Evolutionary conservation across 2,797 vertebrate genomes (phyloP), one percentile per base, ranked within the genome.

Genomic region (Chelon auratus): DNA sequence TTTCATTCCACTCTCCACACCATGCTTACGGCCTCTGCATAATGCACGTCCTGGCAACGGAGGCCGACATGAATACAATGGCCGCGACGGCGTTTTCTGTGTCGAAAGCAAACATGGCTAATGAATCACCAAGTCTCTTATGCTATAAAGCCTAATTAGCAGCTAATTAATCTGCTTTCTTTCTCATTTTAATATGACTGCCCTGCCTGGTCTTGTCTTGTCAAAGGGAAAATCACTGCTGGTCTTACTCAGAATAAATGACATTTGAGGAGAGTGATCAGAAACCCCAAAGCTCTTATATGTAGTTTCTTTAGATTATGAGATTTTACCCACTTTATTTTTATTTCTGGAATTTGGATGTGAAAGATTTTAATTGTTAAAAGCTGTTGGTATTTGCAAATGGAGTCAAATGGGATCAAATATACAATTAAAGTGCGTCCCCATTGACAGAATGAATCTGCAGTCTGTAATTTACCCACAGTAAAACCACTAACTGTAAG

Each of bases 101-200:
- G 58, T 65, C 9, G 9, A 55, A 72, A 57, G 62, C 68, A 77
- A 80, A 76, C 66, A 51, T 13, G 43, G 60, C 67, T 78, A 82
- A 87, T 87, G 81, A 88, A 69, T 84, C 63, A 59, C 43, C 14
- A 22, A 60, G 68, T 68, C 47, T 68, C 61, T 75, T 24, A 68
- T 20, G 7, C 39, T 33, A 33, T 33, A 33, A 33, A 62, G 37
- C 74, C 74, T 86, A 81, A 87, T 86, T 89, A 87, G 78, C 56
- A 74, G 39, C 33, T 76, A 78, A 87, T 87, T 83, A 85, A 83
- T 63, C 66, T 50, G 33, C 8, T 61, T 68, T 37, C 60, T 64
- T 20, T 71, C 37, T 40, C 6, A 65, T 82, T 74, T 67, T 45
- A 33, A 47, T 60, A 24, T 56, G 48, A 81, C 30, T 75, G 56